These are phyloP conservation scores for Adineta ricciae DNA, from an alignment of 2,888 invertebrate species.

Conservation along the genomic window DNA sequence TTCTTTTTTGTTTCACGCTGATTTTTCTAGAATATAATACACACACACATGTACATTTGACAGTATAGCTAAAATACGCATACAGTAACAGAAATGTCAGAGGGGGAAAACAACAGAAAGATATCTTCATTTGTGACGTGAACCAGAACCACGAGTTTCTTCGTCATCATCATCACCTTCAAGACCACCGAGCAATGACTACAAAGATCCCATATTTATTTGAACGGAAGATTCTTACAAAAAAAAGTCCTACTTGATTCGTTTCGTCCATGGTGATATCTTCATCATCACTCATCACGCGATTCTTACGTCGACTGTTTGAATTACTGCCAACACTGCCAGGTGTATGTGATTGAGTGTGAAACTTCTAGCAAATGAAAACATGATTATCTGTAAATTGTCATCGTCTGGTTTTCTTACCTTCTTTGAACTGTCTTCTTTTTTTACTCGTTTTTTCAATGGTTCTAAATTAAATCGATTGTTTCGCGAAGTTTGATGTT, in stretches of 20 bases:
- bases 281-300: slow-evolving; percentile 6
- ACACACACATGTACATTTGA: background rate
- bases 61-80: slow-evolving; percentile 12
- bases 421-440: background rate
- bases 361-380: background rate
- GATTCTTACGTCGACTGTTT: background rate
- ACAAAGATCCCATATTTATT: too few species aligned
- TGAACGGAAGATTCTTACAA: too few species aligned
- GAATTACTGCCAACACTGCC: background rate
- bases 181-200: background rate
- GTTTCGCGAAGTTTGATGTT: background rate
- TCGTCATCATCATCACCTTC: background rate
- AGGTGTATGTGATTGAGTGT: background rate
- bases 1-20: background rate
- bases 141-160: background rate
- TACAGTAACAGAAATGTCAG: background rate
- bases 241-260: background rate
- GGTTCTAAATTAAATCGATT: background rate
- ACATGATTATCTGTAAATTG: background rate
- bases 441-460: background rate
- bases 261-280: slow-evolving; percentile 1
- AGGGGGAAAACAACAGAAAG: background rate
- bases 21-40: background rate
- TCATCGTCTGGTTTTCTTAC: background rate
- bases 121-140: background rate